phyloP scores from a whole-genome alignment of 2,888 invertebrate species.

The Idaea dimidiata region DNA sequence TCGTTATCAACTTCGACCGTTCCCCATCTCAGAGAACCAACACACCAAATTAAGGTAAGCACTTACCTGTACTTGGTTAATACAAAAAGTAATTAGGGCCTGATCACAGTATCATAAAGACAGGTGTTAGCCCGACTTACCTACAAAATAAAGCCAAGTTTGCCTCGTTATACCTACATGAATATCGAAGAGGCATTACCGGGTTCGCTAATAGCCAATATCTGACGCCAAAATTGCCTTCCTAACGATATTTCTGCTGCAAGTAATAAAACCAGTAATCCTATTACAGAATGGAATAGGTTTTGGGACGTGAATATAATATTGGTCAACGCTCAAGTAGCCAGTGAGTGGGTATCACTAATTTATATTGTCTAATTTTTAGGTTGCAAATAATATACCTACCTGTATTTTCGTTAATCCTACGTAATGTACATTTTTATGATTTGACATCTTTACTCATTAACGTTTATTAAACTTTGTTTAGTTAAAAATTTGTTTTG shows the following conservation, averaged over 20 bases:
- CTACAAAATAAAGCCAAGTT: constrained; percentile 61
- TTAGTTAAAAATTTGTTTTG: no score
- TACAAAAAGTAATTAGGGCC: not conserved
- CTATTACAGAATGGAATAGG: constrained; percentile 62
- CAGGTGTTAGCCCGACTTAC: constrained; percentile 19
- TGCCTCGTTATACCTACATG: constrained; percentile 55
- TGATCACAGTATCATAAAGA: constrained; percentile 14
- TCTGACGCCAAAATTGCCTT: constrained; percentile 76
- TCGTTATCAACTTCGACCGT: constrained; percentile 22
- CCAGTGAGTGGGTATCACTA: not conserved
- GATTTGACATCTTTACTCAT: no score
- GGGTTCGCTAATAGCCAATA: constrained; percentile 76
- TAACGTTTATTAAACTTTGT: no score
- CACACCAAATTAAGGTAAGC: constrained; percentile 13
- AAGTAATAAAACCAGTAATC: constrained; percentile 76
- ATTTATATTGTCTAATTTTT: not conserved
- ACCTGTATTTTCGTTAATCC: no score
- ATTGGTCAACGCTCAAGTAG: constrained; percentile 31
- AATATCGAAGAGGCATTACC: constrained; percentile 71
- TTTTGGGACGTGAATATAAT: constrained; percentile 53
- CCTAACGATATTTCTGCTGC: constrained; percentile 76
- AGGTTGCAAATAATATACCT: not conserved
- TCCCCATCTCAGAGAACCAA: constrained; percentile 9
- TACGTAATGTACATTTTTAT: no score
- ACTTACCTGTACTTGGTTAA: constrained; percentile 5